Percentiles rank a stretch among this genome's conserved stretches.
Evolutionary conservation across 2,888 invertebrate genomes (phyloP).

Genomic region (Lasioglossum malachurum): DNA sequence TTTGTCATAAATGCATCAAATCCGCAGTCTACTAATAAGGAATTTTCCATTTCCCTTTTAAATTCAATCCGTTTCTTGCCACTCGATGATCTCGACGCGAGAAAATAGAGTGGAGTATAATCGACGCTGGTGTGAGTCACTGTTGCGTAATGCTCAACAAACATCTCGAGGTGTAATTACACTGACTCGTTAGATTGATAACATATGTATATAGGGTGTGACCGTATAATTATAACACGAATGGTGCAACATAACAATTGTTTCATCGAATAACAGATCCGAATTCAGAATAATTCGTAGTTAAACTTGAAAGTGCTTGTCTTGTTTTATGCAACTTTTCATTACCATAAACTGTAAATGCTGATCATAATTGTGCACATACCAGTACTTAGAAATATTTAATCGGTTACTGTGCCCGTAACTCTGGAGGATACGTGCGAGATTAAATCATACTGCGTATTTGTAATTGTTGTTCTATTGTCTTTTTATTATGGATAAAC

Average conservation of each 20-base stretch:
- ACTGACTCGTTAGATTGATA: slow-evolving; percentile 1
- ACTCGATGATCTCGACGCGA: background rate
- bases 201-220: background rate
- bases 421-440: background rate
- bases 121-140: background rate
- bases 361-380: background rate
- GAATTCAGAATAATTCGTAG: background rate
- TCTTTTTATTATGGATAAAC: background rate
- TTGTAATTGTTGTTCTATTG: background rate
- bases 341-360: background rate
- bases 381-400: background rate
- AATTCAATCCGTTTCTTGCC: background rate
- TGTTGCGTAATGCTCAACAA: background rate
- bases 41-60: background rate
- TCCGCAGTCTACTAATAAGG: background rate
- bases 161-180: slow-evolving; percentile 19
- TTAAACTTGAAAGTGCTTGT: background rate
- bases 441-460: background rate
- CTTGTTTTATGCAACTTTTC: background rate
- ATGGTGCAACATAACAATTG: background rate
- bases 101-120: background rate
- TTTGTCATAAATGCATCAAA: too few species aligned
- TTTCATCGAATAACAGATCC: background rate
- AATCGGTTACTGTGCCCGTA: background rate
- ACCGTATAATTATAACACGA: slow-evolving; percentile 14